Evolutionary conservation across 2,113 vertebrate species (phyloP).

Genomic region (Epinephelus moara): DNA sequence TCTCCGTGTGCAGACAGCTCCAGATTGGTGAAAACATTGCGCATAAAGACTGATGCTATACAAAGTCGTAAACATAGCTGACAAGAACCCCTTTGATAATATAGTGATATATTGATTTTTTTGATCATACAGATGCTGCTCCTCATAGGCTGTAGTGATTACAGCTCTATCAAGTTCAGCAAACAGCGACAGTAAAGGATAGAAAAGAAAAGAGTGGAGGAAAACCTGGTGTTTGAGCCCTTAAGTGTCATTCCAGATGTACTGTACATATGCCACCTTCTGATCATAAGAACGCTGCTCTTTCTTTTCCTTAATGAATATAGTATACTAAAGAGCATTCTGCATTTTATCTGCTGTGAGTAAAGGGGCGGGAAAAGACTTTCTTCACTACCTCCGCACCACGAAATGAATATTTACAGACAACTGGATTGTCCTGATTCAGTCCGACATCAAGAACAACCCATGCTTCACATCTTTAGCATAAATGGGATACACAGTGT

Average conservation of each 20-base stretch:
- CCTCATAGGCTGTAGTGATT: constrained; percentile 36
- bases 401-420: constrained; percentile 68
- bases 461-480: constrained; percentile 32
- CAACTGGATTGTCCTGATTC: constrained; percentile 46
- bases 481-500: constrained; percentile 19
- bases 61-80: constrained; percentile 75
- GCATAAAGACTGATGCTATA: constrained; percentile 59
- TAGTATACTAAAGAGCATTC: constrained; percentile 13
- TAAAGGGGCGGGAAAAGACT: background rate
- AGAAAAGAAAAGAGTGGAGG: constrained; percentile 32
- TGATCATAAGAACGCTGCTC: constrained; percentile 8
- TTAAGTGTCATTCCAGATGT: constrained; percentile 60
- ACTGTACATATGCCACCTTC: constrained; percentile 54
- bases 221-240: constrained; percentile 72
- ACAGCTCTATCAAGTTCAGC: constrained; percentile 35
- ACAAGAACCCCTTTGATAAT: constrained; percentile 49
- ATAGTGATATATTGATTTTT: constrained; percentile 25
- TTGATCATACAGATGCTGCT: constrained; percentile 31
- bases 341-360: constrained; percentile 30
- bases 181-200: constrained; percentile 41
- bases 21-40: constrained; percentile 47
- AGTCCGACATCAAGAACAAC: constrained; percentile 48
- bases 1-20: constrained; percentile 61
- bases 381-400: background rate
- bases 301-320: constrained; percentile 31